phyloP scores from a whole-genome alignment of 2,888 invertebrate genomes.

The Acronicta alni region DNA sequence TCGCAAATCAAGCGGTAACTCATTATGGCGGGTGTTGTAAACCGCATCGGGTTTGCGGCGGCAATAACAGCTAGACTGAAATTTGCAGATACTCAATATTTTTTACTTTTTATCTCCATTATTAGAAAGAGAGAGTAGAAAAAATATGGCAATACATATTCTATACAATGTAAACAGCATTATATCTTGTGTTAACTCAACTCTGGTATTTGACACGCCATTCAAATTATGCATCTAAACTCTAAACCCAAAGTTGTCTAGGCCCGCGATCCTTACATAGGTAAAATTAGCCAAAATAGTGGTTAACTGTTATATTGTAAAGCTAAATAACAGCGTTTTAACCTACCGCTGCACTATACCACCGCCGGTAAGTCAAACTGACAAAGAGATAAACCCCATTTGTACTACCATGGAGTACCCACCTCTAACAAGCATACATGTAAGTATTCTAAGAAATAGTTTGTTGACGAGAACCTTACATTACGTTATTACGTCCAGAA shows the following conservation, averaged over 20 bases:
- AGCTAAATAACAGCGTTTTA: no score
- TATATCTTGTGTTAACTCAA: no score
- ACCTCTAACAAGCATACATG: neutral
- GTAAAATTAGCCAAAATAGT: no score
- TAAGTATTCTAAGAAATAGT: neutral
- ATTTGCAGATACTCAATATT: conserved; percentile 16
- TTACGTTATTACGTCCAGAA: neutral
- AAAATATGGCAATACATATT: no score
- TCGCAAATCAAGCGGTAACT: conserved; percentile 33
- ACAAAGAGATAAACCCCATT: neutral
- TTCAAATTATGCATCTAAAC: no score
- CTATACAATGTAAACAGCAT: no score
- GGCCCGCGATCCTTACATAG: no score
- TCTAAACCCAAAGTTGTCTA: no score
- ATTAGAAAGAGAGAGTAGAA: neutral
- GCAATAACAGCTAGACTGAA: conserved; percentile 8
- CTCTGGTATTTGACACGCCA: no score
- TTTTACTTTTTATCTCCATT: conserved; percentile 1
- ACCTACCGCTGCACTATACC: neutral
- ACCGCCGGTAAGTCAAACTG: neutral
- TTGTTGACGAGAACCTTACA: neutral
- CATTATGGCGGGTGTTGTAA: conserved; percentile 9
- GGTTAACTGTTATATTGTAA: no score
- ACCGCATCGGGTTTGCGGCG: no score
- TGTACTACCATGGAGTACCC: neutral